Conservation (phyloP, 2,888 invertebrate species). For the Spilarctia lutea region DNA sequence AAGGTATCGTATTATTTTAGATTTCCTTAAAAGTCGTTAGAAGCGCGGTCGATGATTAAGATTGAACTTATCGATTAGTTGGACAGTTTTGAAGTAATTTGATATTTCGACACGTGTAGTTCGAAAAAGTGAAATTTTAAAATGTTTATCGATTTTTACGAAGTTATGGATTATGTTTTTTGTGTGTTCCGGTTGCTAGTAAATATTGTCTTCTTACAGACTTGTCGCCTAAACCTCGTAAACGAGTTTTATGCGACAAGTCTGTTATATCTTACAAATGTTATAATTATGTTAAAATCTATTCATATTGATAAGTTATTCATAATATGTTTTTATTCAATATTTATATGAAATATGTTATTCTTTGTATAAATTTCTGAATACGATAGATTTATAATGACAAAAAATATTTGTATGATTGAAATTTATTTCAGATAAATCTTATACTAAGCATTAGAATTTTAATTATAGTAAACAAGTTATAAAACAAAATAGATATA, state of each 20-base stretch:
- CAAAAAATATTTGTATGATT: background rate
- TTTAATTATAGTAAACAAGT: too few relatives aligned
- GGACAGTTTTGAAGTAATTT: background rate
- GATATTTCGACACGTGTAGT: constrained; percentile 5
- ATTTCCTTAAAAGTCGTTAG: constrained; percentile 41
- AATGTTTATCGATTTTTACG: background rate
- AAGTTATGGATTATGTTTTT: background rate
- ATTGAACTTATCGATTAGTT: constrained; percentile 43
- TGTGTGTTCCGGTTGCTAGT: constrained; percentile 31
- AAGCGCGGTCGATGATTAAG: constrained; percentile 34
- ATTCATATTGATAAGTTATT: constrained; percentile 26
- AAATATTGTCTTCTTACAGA: constrained; percentile 37
- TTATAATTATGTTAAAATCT: constrained; percentile 44
- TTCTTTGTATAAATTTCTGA: background rate
- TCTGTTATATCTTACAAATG: constrained; percentile 42
- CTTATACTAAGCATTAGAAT: background rate
- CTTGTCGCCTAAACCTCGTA: too few relatives aligned
- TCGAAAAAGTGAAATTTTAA: constrained; percentile 6
- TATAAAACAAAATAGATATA: too few relatives aligned
- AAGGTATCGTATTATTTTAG: constrained; percentile 43
- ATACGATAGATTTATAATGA: background rate
- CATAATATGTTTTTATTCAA: constrained; percentile 25
- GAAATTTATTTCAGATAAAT: background rate
- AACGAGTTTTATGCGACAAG: constrained; percentile 30
- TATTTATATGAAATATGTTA: constrained; percentile 1